Evolutionary conservation across 1,140 invertebrate species (phyloP), one percentile per base, ranked within the genome.

Genomic region (Hylaeus volcanicus): DNA sequence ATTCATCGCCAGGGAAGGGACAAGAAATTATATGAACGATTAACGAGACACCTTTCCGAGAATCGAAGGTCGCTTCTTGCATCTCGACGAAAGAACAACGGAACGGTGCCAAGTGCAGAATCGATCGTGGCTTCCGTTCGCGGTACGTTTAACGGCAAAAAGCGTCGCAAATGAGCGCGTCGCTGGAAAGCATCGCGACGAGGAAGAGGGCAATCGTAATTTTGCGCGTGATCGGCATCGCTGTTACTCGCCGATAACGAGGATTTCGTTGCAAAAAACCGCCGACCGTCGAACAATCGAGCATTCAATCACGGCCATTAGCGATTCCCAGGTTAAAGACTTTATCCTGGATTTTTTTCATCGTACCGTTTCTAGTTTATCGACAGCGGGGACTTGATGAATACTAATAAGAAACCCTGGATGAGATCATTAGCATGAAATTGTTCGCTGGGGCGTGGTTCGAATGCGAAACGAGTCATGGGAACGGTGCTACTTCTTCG

Each of bases 21-120:
- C 56, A 76, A 76, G 75, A 76, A 60, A 73, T 68, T 48, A 3
- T 53, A 41, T 2, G 6, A 51, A 5, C 72, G 6, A 53, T 26
- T 64, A 74, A 83, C 70, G 65, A 75, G 83, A 73, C 69, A 60
- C 72, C 51, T 53, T 72, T 75, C 81, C 41, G 39, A 79, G 76
- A 56, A 79, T 48, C 41, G 55, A 56, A 26, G 4, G 64, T 53
- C 2, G 26, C 26, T 74, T 69, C 65, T 83, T 37, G n/a, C 43
- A 45, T 15, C 39, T 65, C 37, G 41, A n/a, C 3, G 48, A 72
- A 70, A 55, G 53, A 51, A 8, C 15, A 37, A 65, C n/a, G 37
- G 48, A 51, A 55, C 61, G 48, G 48, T 72, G 5, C 68, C 72
- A 79, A 74, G 43, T 64, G 75, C n/a, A 41, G 37, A 39, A 82